These are phyloP conservation scores for Gymnoscelis rufifasciata DNA, from an alignment of 2,888 invertebrate genomes.

Conservation along the genomic window DNA sequence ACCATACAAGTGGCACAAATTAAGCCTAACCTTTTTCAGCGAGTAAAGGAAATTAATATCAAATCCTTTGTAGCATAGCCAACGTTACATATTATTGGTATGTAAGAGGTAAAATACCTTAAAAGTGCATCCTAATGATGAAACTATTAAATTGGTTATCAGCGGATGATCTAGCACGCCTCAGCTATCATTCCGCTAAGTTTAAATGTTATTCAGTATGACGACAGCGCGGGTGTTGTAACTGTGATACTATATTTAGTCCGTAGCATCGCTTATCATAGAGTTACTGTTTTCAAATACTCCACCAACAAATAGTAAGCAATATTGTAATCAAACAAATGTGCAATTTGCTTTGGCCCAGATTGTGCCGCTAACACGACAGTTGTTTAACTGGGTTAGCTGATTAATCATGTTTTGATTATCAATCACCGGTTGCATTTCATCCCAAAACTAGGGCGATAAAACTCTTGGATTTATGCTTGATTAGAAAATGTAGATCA, in stretches of 20 bases:
- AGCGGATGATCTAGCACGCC: slow-evolving; percentile 28
- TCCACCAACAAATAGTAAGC: too few species aligned
- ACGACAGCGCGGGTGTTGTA: slow-evolving; percentile 36
- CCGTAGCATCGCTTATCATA: slow-evolving; percentile 31
- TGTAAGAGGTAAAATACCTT: too few species aligned
- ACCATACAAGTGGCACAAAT: too few species aligned
- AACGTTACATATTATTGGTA: too few species aligned
- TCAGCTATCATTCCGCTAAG: slow-evolving; percentile 31
- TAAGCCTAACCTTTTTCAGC: too few species aligned
- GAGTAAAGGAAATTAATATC: too few species aligned
- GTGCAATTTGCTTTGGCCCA: slow-evolving; percentile 56
- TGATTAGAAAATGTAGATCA: slow-evolving; percentile 6
- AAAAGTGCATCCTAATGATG: slow-evolving; percentile 21
- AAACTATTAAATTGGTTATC: slow-evolving; percentile 14
- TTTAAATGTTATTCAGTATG: slow-evolving; percentile 35
- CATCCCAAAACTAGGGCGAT: slow-evolving; percentile 41
- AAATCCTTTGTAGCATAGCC: too few species aligned
- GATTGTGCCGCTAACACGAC: slow-evolving; percentile 64
- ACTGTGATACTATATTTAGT: slow-evolving; percentile 36
- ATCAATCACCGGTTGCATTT: slow-evolving; percentile 54
- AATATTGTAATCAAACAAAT: slow-evolving; percentile 33
- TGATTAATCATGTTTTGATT: slow-evolving; percentile 65
- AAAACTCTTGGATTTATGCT: slow-evolving; percentile 1
- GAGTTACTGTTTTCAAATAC: slow-evolving; percentile 31
- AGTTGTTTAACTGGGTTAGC: slow-evolving; percentile 58